Evolutionary conservation across 2,888 invertebrate genomes (phyloP).

Genomic region (Pachliopta kotzebuea): DNA sequence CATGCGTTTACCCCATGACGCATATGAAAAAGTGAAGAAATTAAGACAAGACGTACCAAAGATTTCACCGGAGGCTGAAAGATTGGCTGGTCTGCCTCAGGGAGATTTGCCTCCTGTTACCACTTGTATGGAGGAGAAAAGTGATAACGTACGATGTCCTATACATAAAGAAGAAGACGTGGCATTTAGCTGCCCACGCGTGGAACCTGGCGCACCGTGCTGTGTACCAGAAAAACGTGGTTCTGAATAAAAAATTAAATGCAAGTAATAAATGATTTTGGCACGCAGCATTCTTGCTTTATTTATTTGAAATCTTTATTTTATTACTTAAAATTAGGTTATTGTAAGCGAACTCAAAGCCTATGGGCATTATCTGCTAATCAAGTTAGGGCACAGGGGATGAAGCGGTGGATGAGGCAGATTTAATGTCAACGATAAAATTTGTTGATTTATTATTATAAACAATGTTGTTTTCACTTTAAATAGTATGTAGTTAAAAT

Average conservation of each 20-base stretch:
- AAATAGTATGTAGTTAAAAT: neutral
- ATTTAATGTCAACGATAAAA: too few relatives aligned
- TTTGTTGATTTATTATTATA: too few relatives aligned
- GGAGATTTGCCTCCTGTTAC: slow-evolving; percentile 43
- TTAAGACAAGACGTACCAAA: slow-evolving; percentile 57
- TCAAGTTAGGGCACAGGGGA: too few relatives aligned
- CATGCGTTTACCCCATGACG: slow-evolving; percentile 63
- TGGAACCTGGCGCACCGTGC: slow-evolving; percentile 53
- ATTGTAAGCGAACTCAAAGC: too few relatives aligned
- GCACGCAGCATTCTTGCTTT: neutral
- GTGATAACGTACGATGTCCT: slow-evolving; percentile 50
- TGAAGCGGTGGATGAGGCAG: too few relatives aligned
- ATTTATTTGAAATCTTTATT: too few relatives aligned
- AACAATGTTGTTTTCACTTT: too few relatives aligned
- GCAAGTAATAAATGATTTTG: slow-evolving; percentile 3
- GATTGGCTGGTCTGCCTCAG: slow-evolving; percentile 49
- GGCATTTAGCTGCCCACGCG: slow-evolving; percentile 61
- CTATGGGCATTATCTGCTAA: too few relatives aligned
- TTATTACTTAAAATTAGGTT: too few relatives aligned
- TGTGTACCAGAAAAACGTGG: slow-evolving; percentile 50
- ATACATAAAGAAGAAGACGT: slow-evolving; percentile 60
- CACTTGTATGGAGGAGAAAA: slow-evolving; percentile 47
- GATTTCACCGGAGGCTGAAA: slow-evolving; percentile 63
- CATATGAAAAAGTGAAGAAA: slow-evolving; percentile 59
- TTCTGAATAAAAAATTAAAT: neutral